Conservation (phyloP, 1,140 invertebrate genomes). For the Trialeurodes vaporariorum region DNA sequence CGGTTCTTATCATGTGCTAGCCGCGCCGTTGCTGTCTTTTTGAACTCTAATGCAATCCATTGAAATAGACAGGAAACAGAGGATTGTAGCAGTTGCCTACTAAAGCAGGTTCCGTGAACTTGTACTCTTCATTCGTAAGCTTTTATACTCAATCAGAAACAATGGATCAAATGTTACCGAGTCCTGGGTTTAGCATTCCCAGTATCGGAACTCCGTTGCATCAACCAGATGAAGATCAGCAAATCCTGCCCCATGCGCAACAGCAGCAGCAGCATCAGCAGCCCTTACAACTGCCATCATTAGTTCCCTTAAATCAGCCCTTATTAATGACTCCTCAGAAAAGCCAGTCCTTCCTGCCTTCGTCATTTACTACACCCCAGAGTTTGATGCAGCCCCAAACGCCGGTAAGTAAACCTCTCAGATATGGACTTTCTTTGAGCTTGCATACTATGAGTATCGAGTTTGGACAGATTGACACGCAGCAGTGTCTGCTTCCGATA, state of each 20-base stretch:
- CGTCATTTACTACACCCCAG: conserved; percentile 53
- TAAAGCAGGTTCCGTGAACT: no score
- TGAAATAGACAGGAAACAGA: no score
- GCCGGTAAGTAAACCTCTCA: conserved; percentile 49
- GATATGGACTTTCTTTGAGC: no score
- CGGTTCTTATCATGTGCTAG: no score
- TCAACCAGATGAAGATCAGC: conserved; percentile 83
- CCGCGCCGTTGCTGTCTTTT: no score
- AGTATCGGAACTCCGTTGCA: conserved; percentile 80
- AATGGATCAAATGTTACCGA: conserved; percentile 86
- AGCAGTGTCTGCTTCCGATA: no score
- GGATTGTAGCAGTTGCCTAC: no score
- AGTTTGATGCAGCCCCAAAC: conserved; percentile 76
- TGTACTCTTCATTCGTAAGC: no score
- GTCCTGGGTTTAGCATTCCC: conserved; percentile 77
- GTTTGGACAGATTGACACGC: no score
- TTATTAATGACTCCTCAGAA: conserved; percentile 44
- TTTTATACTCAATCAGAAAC: no score
- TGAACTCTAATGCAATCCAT: no score
- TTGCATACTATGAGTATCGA: not conserved
- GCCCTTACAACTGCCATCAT: conserved; percentile 40
- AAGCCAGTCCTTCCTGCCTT: conserved; percentile 55
- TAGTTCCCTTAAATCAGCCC: conserved; percentile 41
- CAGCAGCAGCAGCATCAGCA: conserved; percentile 53
- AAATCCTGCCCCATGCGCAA: conserved; percentile 66